These are phyloP conservation scores for Albula glossodonta DNA, from an alignment of 2,113 vertebrate species.

Conservation along the genomic window DNA sequence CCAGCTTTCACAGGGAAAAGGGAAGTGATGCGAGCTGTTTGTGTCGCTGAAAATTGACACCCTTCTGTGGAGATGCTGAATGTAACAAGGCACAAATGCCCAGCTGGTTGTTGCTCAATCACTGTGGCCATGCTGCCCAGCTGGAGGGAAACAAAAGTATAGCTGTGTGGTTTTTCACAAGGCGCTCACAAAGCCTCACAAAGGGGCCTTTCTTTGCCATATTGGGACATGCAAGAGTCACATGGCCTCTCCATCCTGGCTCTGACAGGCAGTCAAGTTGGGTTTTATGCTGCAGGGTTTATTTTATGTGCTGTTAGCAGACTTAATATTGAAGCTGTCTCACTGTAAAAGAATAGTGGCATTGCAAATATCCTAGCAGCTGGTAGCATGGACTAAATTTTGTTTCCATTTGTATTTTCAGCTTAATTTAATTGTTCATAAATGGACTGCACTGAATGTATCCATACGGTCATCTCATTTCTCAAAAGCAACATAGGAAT, in stretches of 20 bases:
- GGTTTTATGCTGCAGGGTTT: background rate
- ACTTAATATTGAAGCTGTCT: background rate
- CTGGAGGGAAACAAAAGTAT: slow-evolving; percentile 53
- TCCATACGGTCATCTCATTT: background rate
- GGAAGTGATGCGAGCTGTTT: slow-evolving; percentile 41
- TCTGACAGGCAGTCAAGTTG: background rate
- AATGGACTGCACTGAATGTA: background rate
- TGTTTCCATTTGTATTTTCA: background rate
- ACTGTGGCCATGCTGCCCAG: slow-evolving; percentile 55
- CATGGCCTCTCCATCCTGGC: slow-evolving; percentile 32
- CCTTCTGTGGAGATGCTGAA: slow-evolving; percentile 54
- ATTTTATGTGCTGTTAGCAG: background rate
- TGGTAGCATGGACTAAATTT: background rate
- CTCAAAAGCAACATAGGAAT: background rate
- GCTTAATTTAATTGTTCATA: background rate
- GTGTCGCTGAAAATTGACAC: slow-evolving; percentile 45
- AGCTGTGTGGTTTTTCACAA: slow-evolving; percentile 39
- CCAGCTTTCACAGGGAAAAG: slow-evolving; percentile 35
- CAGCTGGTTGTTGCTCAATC: slow-evolving; percentile 39
- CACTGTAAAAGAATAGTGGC: slow-evolving; percentile 33
- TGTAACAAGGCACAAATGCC: slow-evolving; percentile 39
- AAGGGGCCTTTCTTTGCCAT: slow-evolving; percentile 58
- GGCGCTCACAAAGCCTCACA: slow-evolving; percentile 48
- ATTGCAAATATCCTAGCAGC: slow-evolving; percentile 23
- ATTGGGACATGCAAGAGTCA: slow-evolving; percentile 46